Conservation (phyloP, 1,140 invertebrate genomes). For the Macrobrachium nipponense region DNA sequence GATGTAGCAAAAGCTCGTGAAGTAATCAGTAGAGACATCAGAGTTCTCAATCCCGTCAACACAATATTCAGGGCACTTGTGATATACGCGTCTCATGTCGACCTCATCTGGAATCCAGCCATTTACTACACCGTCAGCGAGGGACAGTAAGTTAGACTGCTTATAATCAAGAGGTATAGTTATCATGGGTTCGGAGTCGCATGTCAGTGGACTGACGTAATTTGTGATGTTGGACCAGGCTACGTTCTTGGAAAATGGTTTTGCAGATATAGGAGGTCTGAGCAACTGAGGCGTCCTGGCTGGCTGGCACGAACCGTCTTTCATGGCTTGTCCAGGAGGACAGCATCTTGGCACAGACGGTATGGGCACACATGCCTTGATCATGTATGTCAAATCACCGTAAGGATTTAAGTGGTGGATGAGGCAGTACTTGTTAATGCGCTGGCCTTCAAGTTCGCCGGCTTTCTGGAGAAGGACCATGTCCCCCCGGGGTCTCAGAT, state of each 20-base stretch:
- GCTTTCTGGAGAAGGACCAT: neutral
- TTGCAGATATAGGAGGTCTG: neutral
- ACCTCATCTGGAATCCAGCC: neutral
- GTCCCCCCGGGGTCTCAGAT: neutral
- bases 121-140: neutral
- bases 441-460: neutral
- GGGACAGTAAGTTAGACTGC: neutral
- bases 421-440: neutral
- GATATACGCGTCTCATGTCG: neutral
- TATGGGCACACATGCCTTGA: neutral
- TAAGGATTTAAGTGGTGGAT: neutral
- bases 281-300: neutral
- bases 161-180: too few species aligned
- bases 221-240: neutral
- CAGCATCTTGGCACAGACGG: conserved; percentile 1
- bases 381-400: neutral
- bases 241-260: neutral
- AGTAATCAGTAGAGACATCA: neutral
- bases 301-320: neutral
- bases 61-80: neutral
- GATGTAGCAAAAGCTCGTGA: neutral
- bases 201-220: neutral
- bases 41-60: neutral
- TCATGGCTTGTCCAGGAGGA: neutral
- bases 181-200: neutral